phyloP scores from a whole-genome alignment of 2,797 vertebrate species.

The Lepilemur ruficaudatus region DNA sequence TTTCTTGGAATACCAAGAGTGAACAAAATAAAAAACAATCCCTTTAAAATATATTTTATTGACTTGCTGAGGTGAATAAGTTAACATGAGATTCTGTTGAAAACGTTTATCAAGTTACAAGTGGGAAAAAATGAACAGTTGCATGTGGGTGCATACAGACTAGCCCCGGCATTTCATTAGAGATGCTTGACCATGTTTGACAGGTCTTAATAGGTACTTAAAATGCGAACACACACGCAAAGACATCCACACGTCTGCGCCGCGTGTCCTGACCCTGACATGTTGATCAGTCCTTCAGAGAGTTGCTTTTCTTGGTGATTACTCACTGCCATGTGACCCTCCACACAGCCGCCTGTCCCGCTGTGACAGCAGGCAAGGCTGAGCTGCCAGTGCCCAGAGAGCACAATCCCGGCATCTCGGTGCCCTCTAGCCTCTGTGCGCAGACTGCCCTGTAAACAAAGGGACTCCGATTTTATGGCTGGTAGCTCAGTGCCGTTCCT shows the following conservation, averaged over 20 bases:
- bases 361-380: slow-evolving; percentile 24
- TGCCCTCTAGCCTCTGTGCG: slow-evolving; percentile 14
- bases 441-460: slow-evolving; percentile 46
- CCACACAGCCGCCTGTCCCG: neutral
- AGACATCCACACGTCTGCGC: neutral
- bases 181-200: slow-evolving; percentile 45
- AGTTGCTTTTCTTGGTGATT: slow-evolving; percentile 64
- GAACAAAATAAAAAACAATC: neutral
- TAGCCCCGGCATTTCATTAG: neutral
- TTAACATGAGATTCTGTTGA: slow-evolving; percentile 16
- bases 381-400: neutral
- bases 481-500: neutral
- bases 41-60: slow-evolving; percentile 24
- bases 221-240: neutral
- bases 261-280: neutral
- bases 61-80: slow-evolving; percentile 49
- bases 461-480: slow-evolving; percentile 41
- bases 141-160: neutral
- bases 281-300: slow-evolving; percentile 47
- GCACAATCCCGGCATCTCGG: neutral
- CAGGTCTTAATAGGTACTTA: slow-evolving; percentile 58
- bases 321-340: slow-evolving; percentile 48
- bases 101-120: slow-evolving; percentile 42
- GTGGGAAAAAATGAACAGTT: neutral
- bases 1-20: slow-evolving; percentile 6